Base-by-base conservation (phyloP, 1,140 invertebrate genomes). In the Chymomyza costata region DNA sequence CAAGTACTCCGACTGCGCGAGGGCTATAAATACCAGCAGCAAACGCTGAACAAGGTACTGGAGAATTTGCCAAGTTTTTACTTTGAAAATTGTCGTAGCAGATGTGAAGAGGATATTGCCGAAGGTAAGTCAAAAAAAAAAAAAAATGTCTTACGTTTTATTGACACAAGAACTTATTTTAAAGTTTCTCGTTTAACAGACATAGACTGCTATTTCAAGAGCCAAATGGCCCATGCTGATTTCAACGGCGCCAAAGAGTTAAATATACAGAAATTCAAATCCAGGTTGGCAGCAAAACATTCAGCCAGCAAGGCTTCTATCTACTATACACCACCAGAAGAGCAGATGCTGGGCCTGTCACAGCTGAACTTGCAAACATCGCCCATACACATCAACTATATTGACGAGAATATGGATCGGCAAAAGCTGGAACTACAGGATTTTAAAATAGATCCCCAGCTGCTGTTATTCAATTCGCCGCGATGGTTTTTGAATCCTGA, bases 21-120 rank as follows among this genome's bases (percentile, higher is more conserved):
- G 85, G 95, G 94, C 3, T 97, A 96, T 89, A 97, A 97, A 86
- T 95, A 96, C 70, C 95, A 97, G 83, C 96, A 97, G 83, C 94
- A 96, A 85, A 96, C 95, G 2, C 86, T 98, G 5, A 95, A 97
- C 86, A 97, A 97, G 85, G 92, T 98, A 1, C 84, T 98, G 25
- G 96, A 98, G 83, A 97, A 96, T 81, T 87, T 98, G 62, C 96
- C 96, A n/a, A 94, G 91, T 70, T 87, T 96, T 6, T 94, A 98
- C 86, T 93, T 97, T 59, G 96, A 97, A 85, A 97, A 96, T 83
- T 96, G 95, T 80, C 91, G 94, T 30, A 93, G 92, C 54, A 95
- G 95, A 6, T 93, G 93, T 73, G 93, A 95, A 61, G 88, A 90
- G 1, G 87, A 88, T 43, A 88, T 90, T 15, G 89, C 90, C 52